Evolutionary conservation across 37 sponge, comb jelly and placozoan genomes (phyloP), one percentile per base, ranked within the genome.

Genomic region (Beroe forskalii): DNA sequence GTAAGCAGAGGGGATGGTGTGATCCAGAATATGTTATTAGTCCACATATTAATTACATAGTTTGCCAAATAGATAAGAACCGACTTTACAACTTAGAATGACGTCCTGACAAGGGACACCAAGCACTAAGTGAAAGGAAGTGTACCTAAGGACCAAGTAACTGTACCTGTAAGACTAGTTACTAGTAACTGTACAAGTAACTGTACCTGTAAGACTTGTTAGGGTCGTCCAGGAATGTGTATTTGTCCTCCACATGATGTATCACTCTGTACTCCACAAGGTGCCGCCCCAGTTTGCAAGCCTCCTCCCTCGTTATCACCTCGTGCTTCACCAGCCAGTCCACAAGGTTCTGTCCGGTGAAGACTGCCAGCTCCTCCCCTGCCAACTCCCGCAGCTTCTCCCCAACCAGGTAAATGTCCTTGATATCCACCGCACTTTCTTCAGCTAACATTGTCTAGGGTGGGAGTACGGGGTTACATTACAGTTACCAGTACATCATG

Each of bases 331-430:
- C 1, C 12, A 69, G 4, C 72, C 72, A 69, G 37, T 27, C 27
- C 35, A 69, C 72, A 2, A 69, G 72, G 33, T 69, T 69, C 39
- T 69, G 72, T 69, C 72, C 72, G 32, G 33, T 69, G 38, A 69
- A 69, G 38, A 9, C 20, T 1, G 27, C 39, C 32, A 69, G 4
- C 19, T 69, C 38, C 38, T 35, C 37, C 1, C 72, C 4, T 17
- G 32, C 19, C 38, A 14, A 33, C 17, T 32, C 32, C 38, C 32
- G 28, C 38, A 69, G 19, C 37, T 69, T 69, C 19, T 35, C 72
- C 38, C 72, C 72, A 0, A 69, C 32, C 3, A 69, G 19, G 32
- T 69, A 69, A 17, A 69, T 69, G 32, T 69, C 32, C 39, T 69
- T 69, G 17, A 69, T 32, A 37, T 69, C 37, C 32, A 69, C 1